These are phyloP conservation scores for Sycophila sp. DNA, from an alignment of 1,140 invertebrate genomes.

Conservation along the genomic window DNA sequence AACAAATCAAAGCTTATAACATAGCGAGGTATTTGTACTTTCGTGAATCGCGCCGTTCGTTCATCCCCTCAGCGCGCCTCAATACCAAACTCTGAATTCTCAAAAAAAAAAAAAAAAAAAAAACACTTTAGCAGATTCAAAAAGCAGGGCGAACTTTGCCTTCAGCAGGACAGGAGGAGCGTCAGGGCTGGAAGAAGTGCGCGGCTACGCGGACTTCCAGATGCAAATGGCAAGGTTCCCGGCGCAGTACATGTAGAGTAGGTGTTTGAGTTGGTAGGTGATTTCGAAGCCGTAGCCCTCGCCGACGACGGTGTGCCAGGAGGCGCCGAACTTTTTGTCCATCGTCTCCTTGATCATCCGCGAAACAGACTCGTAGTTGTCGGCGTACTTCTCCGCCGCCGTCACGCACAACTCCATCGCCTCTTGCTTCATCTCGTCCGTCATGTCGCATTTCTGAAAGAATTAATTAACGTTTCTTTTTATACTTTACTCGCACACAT, in stretches of 20 bases:
- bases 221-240: slow-evolving; percentile 91
- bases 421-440: slow-evolving; percentile 91
- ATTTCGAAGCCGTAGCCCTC: slow-evolving; percentile 96
- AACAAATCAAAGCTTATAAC: background rate
- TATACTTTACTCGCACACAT: too few species aligned
- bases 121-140: too few species aligned
- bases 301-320: slow-evolving; percentile 94
- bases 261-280: slow-evolving; percentile 92
- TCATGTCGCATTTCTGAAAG: slow-evolving; percentile 89
- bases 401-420: slow-evolving; percentile 91
- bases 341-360: slow-evolving; percentile 94
- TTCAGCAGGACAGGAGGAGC: background rate
- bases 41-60: background rate
- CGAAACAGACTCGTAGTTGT: slow-evolving; percentile 79
- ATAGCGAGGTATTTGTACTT: background rate
- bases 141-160: background rate
- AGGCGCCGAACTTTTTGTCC: slow-evolving; percentile 95
- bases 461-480: slow-evolving; percentile 1
- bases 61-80: too few species aligned
- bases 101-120: too few species aligned
- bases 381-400: slow-evolving; percentile 90
- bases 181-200: background rate
- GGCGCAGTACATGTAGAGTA: slow-evolving; percentile 94
- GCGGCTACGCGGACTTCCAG: slow-evolving; percentile 77
- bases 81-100: too few species aligned